Evolutionary conservation across 2,888 invertebrate genomes (phyloP), one percentile per base, ranked within the genome.

Genomic region (Melolontha melolontha): DNA sequence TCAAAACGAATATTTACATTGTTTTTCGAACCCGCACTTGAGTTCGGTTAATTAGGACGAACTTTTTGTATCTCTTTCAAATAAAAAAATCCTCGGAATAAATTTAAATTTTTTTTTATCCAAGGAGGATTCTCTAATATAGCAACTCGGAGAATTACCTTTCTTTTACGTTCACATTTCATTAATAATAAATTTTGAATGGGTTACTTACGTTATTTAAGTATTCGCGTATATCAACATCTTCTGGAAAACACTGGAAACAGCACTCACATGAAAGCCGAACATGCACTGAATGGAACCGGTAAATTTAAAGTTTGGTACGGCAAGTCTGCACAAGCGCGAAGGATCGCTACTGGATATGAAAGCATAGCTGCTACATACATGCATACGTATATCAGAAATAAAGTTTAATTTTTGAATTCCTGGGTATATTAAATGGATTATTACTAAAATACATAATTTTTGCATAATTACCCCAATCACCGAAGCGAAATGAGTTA

Each of bases 271-370:
- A 44, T 47, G 42, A 54, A 42, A 64, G 64, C 64, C 66, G 51
- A 54, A 66, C 55, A 57, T 66, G 57, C 49, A 66, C 66, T 66
- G 66, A 66, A 66, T 55, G 57, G 66, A 66, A 66, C 67, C 67
- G 62, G 47, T 52, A 54, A 67, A 12, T 65, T 65, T 65, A 41
- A 63, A 67, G 63, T 67, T 67, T 51, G 17, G 41, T 50, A 59
- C 51, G 41, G 51, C 50, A 22, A 12, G 14, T 52, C 47, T 52
- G 67, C 67, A 62, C 67, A 62, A 67, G 67, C 67, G 67, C 67
- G 59, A 16, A 62, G 59, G 47, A 47, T 34, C 5, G 22, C 7
- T 47, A 47, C 22, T 49, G 22, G 11, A 16, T 22, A 49, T 54
- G 17, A 54, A 54, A 54, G 54, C 54, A 17, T 17, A 54, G 1